A percentile compares a stretch with the other conserved stretches of the same genome.
phyloP scores from a whole-genome alignment of 1,140 invertebrate genomes.

The Ylistrum balloti region DNA sequence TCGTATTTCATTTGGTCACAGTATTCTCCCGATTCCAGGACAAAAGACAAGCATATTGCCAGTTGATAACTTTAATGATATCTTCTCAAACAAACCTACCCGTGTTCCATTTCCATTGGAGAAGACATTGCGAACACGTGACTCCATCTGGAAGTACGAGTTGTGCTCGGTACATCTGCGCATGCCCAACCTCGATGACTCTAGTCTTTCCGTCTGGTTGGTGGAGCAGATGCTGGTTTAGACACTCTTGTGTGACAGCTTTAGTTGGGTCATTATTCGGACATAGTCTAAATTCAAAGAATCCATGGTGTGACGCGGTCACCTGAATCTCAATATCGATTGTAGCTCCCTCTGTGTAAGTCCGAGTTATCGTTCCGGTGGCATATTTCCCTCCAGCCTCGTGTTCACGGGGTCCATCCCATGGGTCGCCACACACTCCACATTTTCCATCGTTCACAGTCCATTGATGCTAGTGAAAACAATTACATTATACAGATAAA shows the following conservation, averaged over 20 bases:
- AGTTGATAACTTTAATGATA: too few relatives aligned
- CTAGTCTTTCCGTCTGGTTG: slow-evolving; percentile 57
- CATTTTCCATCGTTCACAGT: slow-evolving; percentile 52
- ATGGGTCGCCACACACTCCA: slow-evolving; percentile 50
- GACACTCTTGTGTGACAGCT: slow-evolving; percentile 63
- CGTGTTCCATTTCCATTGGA: slow-evolving; percentile 95
- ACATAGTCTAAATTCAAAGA: slow-evolving; percentile 93
- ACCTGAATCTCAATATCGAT: slow-evolving; percentile 66
- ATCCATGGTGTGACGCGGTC: slow-evolving; percentile 84
- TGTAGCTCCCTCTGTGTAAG: slow-evolving; percentile 71
- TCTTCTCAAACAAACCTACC: slow-evolving; percentile 84
- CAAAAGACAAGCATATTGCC: too few relatives aligned
- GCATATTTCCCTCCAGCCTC: slow-evolving; percentile 81
- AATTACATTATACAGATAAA: too few relatives aligned
- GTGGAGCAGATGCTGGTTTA: slow-evolving; percentile 64
- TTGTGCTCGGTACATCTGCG: slow-evolving; percentile 22
- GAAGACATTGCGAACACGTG: slow-evolving; percentile 92
- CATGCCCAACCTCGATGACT: slow-evolving; percentile 46
- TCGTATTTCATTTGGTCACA: too few relatives aligned
- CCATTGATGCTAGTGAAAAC: slow-evolving; percentile 44
- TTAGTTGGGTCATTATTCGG: slow-evolving; percentile 84
- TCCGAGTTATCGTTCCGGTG: slow-evolving; percentile 75
- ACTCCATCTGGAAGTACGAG: slow-evolving; percentile 88
- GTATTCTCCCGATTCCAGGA: too few relatives aligned
- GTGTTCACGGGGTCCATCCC: slow-evolving; percentile 67